These are phyloP conservation scores for Notiomystis cincta DNA, from an alignment of 2,113 vertebrate species.

Conservation along the genomic window DNA sequence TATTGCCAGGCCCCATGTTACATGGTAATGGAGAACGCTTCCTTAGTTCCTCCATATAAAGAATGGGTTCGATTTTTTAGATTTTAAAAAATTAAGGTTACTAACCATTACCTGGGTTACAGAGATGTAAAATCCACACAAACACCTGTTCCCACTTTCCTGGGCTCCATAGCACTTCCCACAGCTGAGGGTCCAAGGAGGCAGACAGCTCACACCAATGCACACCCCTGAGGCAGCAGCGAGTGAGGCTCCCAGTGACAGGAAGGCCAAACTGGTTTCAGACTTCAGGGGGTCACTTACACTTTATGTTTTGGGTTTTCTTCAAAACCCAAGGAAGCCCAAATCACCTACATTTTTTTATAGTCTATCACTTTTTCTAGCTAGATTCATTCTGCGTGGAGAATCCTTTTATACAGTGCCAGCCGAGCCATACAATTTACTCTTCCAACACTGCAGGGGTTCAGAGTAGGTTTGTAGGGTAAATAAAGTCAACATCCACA, in stretches of 20 bases:
- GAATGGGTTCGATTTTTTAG: rapidly evolving
- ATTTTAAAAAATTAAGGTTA: neutral
- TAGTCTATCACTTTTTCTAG: neutral
- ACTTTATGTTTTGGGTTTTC: neutral
- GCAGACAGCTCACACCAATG: neutral
- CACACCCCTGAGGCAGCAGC: neutral
- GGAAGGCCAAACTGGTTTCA: neutral
- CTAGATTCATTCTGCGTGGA: rapidly evolving
- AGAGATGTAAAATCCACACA: neutral
- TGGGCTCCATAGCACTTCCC: neutral
- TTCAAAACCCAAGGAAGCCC: neutral
- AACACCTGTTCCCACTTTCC: neutral
- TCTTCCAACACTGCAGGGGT: neutral
- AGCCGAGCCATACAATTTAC: neutral
- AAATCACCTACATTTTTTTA: neutral
- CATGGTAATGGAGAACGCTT: neutral
- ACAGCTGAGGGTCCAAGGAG: rapidly evolving
- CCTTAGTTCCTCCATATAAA: neutral
- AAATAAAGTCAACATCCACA: neutral
- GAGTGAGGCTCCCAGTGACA: rapidly evolving
- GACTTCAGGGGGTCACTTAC: neutral
- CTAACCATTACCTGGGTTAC: neutral
- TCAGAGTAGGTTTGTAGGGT: neutral
- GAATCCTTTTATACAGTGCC: neutral
- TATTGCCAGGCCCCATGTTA: neutral